Evolutionary conservation across 2,888 invertebrate genomes (phyloP), one percentile per base, ranked within the genome.

Genomic region (Cephus rjabovi): DNA sequence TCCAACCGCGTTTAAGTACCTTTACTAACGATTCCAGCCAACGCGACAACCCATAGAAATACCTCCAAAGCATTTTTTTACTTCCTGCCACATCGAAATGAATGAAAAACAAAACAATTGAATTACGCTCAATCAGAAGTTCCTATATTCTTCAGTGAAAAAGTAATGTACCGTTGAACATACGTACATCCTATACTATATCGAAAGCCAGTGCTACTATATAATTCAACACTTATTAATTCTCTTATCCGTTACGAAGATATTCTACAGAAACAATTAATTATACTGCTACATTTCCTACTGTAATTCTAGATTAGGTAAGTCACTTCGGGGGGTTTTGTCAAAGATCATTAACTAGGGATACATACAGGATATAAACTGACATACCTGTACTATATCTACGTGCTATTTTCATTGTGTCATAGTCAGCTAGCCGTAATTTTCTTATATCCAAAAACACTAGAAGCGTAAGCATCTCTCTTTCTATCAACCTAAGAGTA

Each of bases 281-380:
- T 56, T 56, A 23, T 56, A 56, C 56, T 23, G 56, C 15, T 56
- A 23, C 6, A 23, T 9, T 56, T 56, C 2, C 56, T 23, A 56
- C 56, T 9, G 23, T 23, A 56, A 23, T 56, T 56, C 2, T 56
- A 56, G 56, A 23, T 56, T 56, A 56, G 23, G 23, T 23, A 56
- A 56, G 23, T 23, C 9, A 56, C 85, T 82, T 23, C 82, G 84
- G 83, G 82, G 84, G 87, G 85, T 87, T 88, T 88, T 84, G 89
- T 87, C 87, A 86, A 83, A 86, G 85, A 83, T 87, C 85, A 86
- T 88, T 91, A 90, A 91, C 89, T 83, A 82, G 82, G 88, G 86
- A 90, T 89, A 90, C 88, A 87, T 89, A 89, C 87, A 88, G 89
- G 88, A 90, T 89, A 89, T 89, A 89, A 89, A 89, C 88, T 87